phyloP scores from a whole-genome alignment of 2,113 vertebrate genomes.

The Hyperoodon ampullatus region DNA sequence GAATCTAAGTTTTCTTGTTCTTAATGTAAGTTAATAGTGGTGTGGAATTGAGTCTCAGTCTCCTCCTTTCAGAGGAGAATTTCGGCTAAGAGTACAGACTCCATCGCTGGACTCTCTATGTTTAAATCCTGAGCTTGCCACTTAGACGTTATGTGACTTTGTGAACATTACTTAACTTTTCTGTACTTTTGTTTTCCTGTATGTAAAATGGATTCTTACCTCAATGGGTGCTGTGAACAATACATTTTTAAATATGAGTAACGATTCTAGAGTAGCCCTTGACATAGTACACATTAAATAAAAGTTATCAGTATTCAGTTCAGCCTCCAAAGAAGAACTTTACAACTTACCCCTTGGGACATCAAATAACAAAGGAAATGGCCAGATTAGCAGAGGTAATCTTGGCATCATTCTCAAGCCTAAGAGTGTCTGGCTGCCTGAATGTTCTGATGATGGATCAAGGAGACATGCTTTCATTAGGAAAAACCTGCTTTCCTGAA shows the following conservation, averaged over 20 bases:
- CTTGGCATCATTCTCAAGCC: background rate
- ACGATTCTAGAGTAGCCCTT: background rate
- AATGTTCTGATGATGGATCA: background rate
- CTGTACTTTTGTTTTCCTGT: background rate
- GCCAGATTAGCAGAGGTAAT: background rate
- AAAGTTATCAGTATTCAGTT: background rate
- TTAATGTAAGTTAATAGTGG: background rate
- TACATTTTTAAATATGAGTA: background rate
- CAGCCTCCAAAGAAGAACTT: background rate
- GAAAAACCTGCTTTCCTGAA: background rate
- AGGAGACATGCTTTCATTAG: background rate
- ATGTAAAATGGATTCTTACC: background rate
- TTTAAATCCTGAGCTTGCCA: background rate
- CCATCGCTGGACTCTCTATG: background rate
- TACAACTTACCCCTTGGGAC: background rate
- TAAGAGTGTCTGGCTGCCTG: background rate
- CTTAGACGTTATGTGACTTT: background rate
- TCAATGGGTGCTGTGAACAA: background rate
- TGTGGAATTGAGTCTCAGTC: background rate
- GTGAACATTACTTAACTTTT: background rate
- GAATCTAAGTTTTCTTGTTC: background rate
- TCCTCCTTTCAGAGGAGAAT: background rate
- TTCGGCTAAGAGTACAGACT: background rate
- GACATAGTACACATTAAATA: background rate
- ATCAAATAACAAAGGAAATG: conserved; percentile 1